Percentiles rank a stretch among this genome's conserved stretches.
Conservation (phyloP, 2,113 vertebrate species). For the Bombycilla garrulus region DNA sequence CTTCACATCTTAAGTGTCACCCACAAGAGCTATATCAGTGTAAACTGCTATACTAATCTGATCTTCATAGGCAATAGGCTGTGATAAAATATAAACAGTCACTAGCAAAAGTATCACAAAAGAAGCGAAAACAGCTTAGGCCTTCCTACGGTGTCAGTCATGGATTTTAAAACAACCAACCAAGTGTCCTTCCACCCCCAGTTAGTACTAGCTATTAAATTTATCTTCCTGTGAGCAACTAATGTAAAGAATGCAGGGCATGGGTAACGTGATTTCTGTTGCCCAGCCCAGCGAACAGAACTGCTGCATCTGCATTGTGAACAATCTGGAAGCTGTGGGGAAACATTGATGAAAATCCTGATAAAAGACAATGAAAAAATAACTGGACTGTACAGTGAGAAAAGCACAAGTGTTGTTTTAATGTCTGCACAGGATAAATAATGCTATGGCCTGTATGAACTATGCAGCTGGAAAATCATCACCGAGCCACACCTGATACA, state of each 20-base stretch:
- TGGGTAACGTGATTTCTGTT: slow-evolving; percentile 13
- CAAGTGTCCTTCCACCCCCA: background rate
- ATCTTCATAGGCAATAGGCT: background rate
- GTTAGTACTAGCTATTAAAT: background rate
- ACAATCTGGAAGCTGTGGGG: slow-evolving; percentile 42
- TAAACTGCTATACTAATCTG: background rate
- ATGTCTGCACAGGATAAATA: background rate
- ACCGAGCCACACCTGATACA: background rate
- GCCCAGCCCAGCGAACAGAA: slow-evolving; percentile 42
- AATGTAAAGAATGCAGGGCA: slow-evolving; percentile 41
- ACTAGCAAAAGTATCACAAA: background rate
- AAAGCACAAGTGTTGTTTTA: slow-evolving; percentile 11
- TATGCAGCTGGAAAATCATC: background rate
- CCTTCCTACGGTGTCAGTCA: background rate
- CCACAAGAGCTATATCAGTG: background rate
- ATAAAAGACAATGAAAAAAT: slow-evolving; percentile 58
- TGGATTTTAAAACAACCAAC: background rate
- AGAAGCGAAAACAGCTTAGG: background rate
- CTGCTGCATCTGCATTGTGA: slow-evolving; percentile 53
- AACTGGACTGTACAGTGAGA: slow-evolving; percentile 8
- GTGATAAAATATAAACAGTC: background rate
- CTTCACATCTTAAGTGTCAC: background rate
- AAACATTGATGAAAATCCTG: slow-evolving; percentile 58
- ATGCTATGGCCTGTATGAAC: background rate
- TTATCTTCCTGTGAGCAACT: slow-evolving; percentile 17